Base-by-base conservation (phyloP, 2,888 invertebrate species). In the Pardosa pseudoannulata region DNA sequence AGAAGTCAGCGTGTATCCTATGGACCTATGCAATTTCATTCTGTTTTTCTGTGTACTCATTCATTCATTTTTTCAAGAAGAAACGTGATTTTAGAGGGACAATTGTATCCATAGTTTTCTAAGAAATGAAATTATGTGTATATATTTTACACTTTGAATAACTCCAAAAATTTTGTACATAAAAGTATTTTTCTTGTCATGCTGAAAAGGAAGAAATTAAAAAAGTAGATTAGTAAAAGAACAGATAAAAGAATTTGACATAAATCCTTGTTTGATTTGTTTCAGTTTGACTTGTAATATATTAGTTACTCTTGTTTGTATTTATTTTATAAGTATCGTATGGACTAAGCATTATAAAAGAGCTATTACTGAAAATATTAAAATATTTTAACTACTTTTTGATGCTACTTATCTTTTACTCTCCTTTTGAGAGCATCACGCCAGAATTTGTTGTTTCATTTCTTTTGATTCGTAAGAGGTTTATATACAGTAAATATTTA, bases 71-170 rank as follows among this genome's bases (percentile, higher is more conserved):
- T 39, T 19, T 5, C 27, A 39, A 68, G 27, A 46, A 7, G 9
- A 7, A 29, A 71, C 23, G 46, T 41, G 19, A 70, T 46, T 46
- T 46, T 56, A 6, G 23, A 46, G 16, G 41, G 41, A 46, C 41
- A 16, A 13, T 46, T 46, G 23, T 56, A 56, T 23, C 3, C 56
- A 23, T 56, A 56, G 56, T 56, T 56, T 56, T 56, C 56, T 56
- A 56, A 46, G 9, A 46, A 13, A n/a, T 23, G 56, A 46, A 28
- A 71, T 16, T 71, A 36, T 68, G 46, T 68, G 46, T 71, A 46
- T 28, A 46, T 71, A 71, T 71, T 71, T 71, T 71, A 46, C 71
- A 71, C 9, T 71, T 71, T 36, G 46, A 46, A 41, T 68, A 68
- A 36, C 29, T 11, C 16, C n/a, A 29, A 70, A n/a, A 41, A 28